Base-by-base conservation (phyloP, 2,888 invertebrate species). In the Micropterix aruncella region DNA sequence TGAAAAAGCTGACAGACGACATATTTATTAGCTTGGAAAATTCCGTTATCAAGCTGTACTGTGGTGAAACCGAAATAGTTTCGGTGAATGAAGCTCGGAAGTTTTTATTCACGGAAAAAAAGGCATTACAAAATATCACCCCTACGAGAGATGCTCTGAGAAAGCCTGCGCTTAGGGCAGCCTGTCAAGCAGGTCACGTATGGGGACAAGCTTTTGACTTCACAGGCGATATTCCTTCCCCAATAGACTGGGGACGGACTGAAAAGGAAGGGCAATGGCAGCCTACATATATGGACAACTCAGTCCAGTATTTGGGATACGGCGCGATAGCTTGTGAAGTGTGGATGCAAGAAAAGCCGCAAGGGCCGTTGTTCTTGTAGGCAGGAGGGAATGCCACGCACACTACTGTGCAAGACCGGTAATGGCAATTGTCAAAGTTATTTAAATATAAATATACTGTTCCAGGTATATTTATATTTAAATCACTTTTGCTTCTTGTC, bases 241-340 rank as follows among this genome's bases (percentile, higher is more conserved):
- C 45, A 45, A n/a, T 42, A 16, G 19, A 45, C 45, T 45, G 41
- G 45, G 45, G 45, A 45, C 42, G 45, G 45, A 41, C 41, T 42
- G 14, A 45, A 45, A 45, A 9, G 12, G 45, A 45, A 41, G 45
- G 37, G 18, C 18, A 40, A 40, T 40, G 40, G 40, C 40, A 40
- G 40, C 40, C 40, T 16, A 14, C 7, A n/a, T n/a, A n/a, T n/a
- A 16, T 44, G 44, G 39, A 39, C 44, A 44, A 44, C 40, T n/a
- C n/a, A n/a, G n/a, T n/a, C n/a, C n/a, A n/a, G n/a, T 37, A 44
- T 44, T 41, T 44, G 44, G 44, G 41, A 44, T 12, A 38, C 44
- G 41, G 44, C 41, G 37, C 44, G 41, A 16, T 40, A 44, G 44
- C 41, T 44, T 18, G 41, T 44, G 17, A 44, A 44, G 36, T 44